These are phyloP conservation scores for Lutjanus campechanus DNA, from an alignment of 2,797 vertebrate genomes.

Conservation along the genomic window DNA sequence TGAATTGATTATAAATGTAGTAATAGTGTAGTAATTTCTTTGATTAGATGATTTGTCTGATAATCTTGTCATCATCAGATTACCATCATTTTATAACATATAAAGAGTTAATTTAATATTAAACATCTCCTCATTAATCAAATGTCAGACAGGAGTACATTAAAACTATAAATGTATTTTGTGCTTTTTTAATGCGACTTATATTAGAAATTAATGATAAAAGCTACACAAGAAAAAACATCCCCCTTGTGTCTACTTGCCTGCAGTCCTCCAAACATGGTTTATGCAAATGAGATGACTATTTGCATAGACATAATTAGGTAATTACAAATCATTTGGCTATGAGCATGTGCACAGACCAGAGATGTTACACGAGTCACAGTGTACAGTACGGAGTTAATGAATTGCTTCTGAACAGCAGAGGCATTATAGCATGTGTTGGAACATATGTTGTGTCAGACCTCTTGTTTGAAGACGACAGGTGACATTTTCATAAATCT, in stretches of 20 bases:
- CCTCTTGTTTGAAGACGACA: conserved; percentile 70
- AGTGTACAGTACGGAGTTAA: conserved; percentile 84
- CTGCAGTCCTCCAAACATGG: conserved; percentile 81
- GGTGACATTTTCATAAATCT: conserved; percentile 81
- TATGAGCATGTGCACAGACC: conserved; percentile 89
- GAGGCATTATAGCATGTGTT: conserved; percentile 76
- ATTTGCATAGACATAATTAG: conserved; percentile 94
- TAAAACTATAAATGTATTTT: conserved; percentile 16
- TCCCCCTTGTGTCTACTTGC: conserved; percentile 70
- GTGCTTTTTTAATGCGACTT: conserved; percentile 25
- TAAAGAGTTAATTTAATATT: conserved; percentile 40
- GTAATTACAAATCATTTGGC: conserved; percentile 94
- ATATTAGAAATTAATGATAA: conserved; percentile 33
- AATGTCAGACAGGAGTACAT: conserved; percentile 19
- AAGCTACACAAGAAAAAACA: conserved; percentile 41
- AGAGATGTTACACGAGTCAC: conserved; percentile 82
- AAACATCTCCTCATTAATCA: conserved; percentile 11
- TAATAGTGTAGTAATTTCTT: conserved; percentile 55
- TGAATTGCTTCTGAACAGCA: conserved; percentile 77
- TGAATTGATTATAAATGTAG: conserved; percentile 67
- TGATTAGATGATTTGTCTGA: conserved; percentile 54
- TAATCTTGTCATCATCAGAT: conserved; percentile 28
- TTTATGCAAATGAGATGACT: conserved; percentile 90
- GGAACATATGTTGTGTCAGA: conserved; percentile 82
- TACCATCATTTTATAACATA: conserved; percentile 27